Evolutionary conservation across 2,888 invertebrate species (phyloP), one percentile per base, ranked within the genome.

Genomic region (Laothoe populi): DNA sequence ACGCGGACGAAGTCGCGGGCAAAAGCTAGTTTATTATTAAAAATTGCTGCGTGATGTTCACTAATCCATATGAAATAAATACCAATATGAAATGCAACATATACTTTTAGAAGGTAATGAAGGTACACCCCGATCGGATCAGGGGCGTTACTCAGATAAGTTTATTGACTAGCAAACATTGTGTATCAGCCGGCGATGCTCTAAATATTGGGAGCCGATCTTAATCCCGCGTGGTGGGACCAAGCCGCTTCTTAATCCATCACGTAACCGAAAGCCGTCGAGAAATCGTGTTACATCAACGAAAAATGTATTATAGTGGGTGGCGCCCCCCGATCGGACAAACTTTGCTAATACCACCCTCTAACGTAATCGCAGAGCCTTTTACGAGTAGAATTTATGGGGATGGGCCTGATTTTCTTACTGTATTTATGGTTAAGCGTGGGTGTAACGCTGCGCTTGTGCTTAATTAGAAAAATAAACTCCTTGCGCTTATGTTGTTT

Each of bases 271-370:
- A 87, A 86, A 88, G 87, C 88, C 92, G 87, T 88, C 92, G 90
- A 90, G 92, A 93, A 93, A 93, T 92, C 92, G 92, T 92, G 93
- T 93, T 92, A 93, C 92, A 93, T 93, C 92, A 92, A 93, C 93
- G 93, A 93, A 93, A 93, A 93, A 93, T 93, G 92, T 93, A 93
- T 93, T 93, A 93, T 90, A 87, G 83, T 81, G 79, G 81, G 86
- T 67, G 80, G 80, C 75, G 73, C 73, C 79, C 84, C 84, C 85
- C 82, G 75, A 92, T 92, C 92, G 91, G 91, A 90, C 92, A 91
- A 92, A 92, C 92, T 92, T 92, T 88, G 90, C 92, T 92, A 92
- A 92, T 92, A 92, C 92, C 92, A 92, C 92, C 92, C 92, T 85
- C 92, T 86, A 89, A 91, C 92, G 92, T 92, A 92, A 92, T 92